Percentiles rank a stretch among this genome's conserved stretches.
These are phyloP conservation scores for Ecliptopera silaceata DNA, from an alignment of 2,888 invertebrate genomes.

Conservation along the genomic window DNA sequence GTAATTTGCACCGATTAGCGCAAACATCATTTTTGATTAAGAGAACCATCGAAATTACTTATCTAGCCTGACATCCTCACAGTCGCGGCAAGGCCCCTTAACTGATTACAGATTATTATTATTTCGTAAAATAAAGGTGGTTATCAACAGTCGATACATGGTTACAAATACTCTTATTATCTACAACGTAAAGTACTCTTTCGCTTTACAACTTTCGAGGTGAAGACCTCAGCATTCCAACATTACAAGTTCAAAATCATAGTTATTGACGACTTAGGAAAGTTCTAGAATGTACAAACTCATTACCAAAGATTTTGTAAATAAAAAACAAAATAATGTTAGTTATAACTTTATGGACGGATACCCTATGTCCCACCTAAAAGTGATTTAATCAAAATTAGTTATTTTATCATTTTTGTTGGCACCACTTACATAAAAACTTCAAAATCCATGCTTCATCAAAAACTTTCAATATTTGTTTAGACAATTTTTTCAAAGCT, in stretches of 20 bases:
- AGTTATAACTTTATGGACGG: constrained; percentile 56
- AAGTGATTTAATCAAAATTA: constrained; percentile 27
- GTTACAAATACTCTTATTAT: constrained; percentile 21
- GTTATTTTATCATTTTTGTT: constrained; percentile 20
- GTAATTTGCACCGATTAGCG: constrained; percentile 7
- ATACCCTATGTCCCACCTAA: constrained; percentile 44
- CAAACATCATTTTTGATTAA: neutral
- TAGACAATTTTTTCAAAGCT: too few relatives aligned
- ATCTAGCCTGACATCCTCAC: constrained; percentile 36
- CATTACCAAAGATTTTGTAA: constrained; percentile 9
- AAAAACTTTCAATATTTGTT: neutral
- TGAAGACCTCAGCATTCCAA: neutral
- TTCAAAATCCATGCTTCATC: neutral
- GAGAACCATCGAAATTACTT: constrained; percentile 37
- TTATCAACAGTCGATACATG: constrained; percentile 38
- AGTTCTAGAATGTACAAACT: constrained; percentile 8
- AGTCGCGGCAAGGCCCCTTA: constrained; percentile 44
- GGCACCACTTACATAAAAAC: constrained; percentile 19
- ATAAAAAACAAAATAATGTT: constrained; percentile 6
- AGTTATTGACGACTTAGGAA: neutral
- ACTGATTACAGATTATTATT: constrained; percentile 20
- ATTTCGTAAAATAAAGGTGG: constrained; percentile 37
- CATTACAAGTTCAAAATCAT: neutral
- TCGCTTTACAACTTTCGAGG: constrained; percentile 9
- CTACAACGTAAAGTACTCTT: constrained; percentile 28